phyloP scores from a whole-genome alignment of 1,140 invertebrate genomes.

The Aphelinus certus region DNA sequence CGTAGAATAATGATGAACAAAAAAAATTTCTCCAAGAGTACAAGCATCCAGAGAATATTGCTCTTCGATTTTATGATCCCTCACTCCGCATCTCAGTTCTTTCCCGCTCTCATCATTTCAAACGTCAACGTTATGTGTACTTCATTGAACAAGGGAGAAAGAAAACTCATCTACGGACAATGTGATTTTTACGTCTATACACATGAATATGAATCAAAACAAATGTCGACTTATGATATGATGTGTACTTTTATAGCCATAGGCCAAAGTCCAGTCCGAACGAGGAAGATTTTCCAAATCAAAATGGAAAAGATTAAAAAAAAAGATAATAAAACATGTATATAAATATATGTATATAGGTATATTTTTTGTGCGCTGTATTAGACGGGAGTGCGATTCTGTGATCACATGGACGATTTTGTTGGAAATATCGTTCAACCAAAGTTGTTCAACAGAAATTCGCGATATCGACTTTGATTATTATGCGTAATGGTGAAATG shows the following conservation, averaged over 20 bases:
- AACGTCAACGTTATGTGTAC: neutral
- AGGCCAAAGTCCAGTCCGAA: constrained; percentile 1
- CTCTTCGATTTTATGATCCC: constrained; percentile 16
- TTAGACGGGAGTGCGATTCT: constrained; percentile 25
- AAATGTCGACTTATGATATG: constrained; percentile 2
- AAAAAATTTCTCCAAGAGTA: neutral
- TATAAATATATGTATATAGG: constrained; percentile 31
- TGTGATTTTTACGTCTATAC: constrained; percentile 18
- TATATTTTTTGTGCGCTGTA: constrained; percentile 29
- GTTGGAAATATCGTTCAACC: neutral
- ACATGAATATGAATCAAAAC: neutral
- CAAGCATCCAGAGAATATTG: neutral
- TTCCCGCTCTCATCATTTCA: constrained; percentile 1
- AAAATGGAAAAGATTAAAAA: constrained; percentile 10
- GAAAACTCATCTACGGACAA: neutral
- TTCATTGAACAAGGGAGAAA: neutral
- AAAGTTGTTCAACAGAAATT: constrained; percentile 1
- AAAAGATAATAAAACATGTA: constrained; percentile 7
- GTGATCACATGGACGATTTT: constrained; percentile 20
- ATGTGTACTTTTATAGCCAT: constrained; percentile 10
- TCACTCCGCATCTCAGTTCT: constrained; percentile 15
- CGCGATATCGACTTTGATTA: constrained; percentile 3
- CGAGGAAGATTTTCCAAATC: neutral
- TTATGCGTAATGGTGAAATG: neutral
- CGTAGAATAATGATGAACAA: too few relatives aligned